A percentile compares a stretch with the other conserved stretches of the same genome.
These are phyloP conservation scores for Luffia ferchaultella DNA, from an alignment of 2,888 invertebrate genomes.

Conservation along the genomic window DNA sequence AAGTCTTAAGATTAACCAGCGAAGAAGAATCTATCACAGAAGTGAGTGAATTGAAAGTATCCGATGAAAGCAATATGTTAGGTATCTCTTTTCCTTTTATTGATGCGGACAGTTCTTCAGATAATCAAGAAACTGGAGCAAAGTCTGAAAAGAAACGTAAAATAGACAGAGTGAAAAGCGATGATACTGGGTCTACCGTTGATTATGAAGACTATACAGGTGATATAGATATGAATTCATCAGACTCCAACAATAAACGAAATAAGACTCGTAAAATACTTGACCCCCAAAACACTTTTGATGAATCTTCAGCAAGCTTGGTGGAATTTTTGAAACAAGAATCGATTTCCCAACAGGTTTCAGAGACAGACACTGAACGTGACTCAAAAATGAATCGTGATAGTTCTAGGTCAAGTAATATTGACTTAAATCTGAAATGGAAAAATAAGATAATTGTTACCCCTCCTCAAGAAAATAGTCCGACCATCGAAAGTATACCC, in stretches of 20 bases:
- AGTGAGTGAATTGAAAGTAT: slow-evolving; percentile 67
- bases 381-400: slow-evolving; percentile 31
- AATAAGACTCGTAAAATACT: slow-evolving; percentile 29
- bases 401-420: slow-evolving; percentile 24
- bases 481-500: slow-evolving; percentile 61
- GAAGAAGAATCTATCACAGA: slow-evolving; percentile 76
- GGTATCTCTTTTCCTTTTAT: slow-evolving; percentile 60
- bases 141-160: slow-evolving; percentile 28
- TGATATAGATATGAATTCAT: slow-evolving; percentile 62
- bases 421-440: slow-evolving; percentile 49
- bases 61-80: slow-evolving; percentile 54
- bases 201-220: slow-evolving; percentile 74
- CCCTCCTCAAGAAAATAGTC: slow-evolving; percentile 69
- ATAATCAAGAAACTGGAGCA: slow-evolving; percentile 38
- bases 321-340: slow-evolving; percentile 56
- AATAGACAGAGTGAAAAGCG: slow-evolving; percentile 64
- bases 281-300: slow-evolving; percentile 68
- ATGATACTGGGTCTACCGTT: slow-evolving; percentile 73
- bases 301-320: slow-evolving; percentile 64
- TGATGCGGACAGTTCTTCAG: slow-evolving; percentile 60
- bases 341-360: slow-evolving; percentile 38
- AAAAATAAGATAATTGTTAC: slow-evolving; percentile 68
- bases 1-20: slow-evolving; percentile 63
- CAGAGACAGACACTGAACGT: slow-evolving; percentile 52
- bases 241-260: slow-evolving; percentile 50